phyloP scores from a whole-genome alignment of 2,797 vertebrate genomes.

The Bradypus variegatus region DNA sequence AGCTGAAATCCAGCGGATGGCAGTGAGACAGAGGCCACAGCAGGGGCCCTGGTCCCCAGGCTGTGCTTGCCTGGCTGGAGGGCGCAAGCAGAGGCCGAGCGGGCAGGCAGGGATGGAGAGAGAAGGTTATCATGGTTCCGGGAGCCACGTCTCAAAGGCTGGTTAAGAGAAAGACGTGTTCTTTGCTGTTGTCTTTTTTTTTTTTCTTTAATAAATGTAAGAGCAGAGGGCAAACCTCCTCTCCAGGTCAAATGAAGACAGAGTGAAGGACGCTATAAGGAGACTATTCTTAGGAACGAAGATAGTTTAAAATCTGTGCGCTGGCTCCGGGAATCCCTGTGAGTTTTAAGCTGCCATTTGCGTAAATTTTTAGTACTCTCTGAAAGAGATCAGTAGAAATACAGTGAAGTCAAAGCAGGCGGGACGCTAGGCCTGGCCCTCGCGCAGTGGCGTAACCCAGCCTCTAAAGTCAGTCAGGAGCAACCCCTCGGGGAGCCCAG shows the following conservation, averaged over 20 bases:
- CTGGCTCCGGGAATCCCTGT: background rate
- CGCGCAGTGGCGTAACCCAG: accelerated
- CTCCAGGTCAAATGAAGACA: too few relatives aligned
- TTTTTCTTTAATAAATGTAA: background rate
- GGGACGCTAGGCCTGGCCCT: background rate
- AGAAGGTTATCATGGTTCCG: background rate
- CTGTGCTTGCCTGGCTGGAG: too few relatives aligned
- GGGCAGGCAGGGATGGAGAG: too few relatives aligned
- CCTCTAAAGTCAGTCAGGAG: background rate
- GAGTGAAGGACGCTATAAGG: background rate
- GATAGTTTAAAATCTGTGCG: background rate
- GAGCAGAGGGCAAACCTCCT: background rate
- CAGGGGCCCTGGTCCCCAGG: background rate
- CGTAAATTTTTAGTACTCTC: background rate
- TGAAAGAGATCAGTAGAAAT: background rate
- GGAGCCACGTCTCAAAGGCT: background rate
- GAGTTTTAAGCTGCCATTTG: background rate
- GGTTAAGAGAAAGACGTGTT: background rate
- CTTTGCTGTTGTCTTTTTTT: too few relatives aligned
- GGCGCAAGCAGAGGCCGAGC: too few relatives aligned
- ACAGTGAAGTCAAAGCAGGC: too few relatives aligned
- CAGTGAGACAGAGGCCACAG: accelerated
- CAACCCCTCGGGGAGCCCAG: background rate
- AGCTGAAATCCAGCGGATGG: background rate
- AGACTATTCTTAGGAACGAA: background rate